Evolutionary conservation across 1,140 invertebrate genomes (phyloP), one percentile per base, ranked within the genome.

Genomic region (Teleopsis dalmanni): DNA sequence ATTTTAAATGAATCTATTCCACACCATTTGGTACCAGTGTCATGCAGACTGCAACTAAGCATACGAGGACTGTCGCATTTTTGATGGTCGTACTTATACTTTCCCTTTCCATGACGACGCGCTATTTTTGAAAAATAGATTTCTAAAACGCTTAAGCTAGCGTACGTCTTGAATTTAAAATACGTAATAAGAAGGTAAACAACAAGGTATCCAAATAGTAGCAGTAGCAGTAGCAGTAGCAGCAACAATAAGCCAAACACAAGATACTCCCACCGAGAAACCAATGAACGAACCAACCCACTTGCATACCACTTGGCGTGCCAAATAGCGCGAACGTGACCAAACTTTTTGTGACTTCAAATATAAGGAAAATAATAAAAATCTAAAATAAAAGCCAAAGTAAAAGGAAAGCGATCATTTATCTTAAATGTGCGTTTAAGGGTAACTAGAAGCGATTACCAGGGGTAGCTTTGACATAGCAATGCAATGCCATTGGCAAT

Each of bases 111-210:
- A n/a, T n/a, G n/a, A n/a, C n/a, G n/a, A n/a, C n/a, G n/a, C n/a
- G n/a, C n/a, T n/a, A n/a, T n/a, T n/a, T n/a, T n/a, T n/a, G n/a
- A n/a, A n/a, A n/a, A 52, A 52, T 52, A 52, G 50, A 52, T 47
- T 52, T 52, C 50, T 52, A 52, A 52, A 52, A 52, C 50, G 45
- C 48, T 52, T 52, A 52, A 52, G 50, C 50, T 23, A 48, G 33
- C n/a, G 18, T 22, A 34, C 31, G 50, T 48, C 38, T 26, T 52
- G 50, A 33, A 52, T 52, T 52, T 51, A 43, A 52, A 52, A 52
- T 26, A 38, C 3, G 21, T 33, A 52, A 47, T 37, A 48, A 31
- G 45, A 47, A 52, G 38, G 45, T 52, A 31, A 52, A 42, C 38
- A 48, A 47, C 18, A 45, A 9, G 6, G 23, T 3, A 14, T 25